These are phyloP conservation scores for Trichogramma dendrolimi DNA, from an alignment of 2,888 invertebrate species.

Conservation along the genomic window DNA sequence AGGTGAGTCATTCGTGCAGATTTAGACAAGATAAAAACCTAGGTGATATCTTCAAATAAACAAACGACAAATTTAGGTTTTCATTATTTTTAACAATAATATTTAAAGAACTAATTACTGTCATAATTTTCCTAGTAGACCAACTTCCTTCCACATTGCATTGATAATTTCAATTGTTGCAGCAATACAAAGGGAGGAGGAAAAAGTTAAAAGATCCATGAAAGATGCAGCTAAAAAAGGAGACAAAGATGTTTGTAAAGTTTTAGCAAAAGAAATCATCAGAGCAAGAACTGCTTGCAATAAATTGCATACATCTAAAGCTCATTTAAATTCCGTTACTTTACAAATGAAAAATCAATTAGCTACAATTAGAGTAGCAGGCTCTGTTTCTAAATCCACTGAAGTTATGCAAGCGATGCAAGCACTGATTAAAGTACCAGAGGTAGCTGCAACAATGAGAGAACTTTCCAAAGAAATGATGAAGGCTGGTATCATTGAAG, in stretches of 20 bases:
- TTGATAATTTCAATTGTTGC: constrained; percentile 35
- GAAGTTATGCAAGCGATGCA: constrained; percentile 99
- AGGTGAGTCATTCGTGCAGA: constrained; percentile 55
- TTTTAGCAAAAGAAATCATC: constrained; percentile 90
- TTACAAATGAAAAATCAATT: constrained; percentile 98
- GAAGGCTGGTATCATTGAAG: constrained; percentile 97
- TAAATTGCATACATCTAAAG: constrained; percentile 93
- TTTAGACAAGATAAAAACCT: constrained; percentile 13
- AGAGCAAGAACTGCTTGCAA: constrained; percentile 80
- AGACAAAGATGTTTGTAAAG: constrained; percentile 88
- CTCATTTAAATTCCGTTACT: constrained; percentile 93
- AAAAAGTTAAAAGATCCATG: constrained; percentile 87
- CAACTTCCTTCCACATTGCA: background rate
- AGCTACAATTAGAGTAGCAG: constrained; percentile 90
- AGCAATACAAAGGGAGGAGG: constrained; percentile 95
- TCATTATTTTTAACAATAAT: background rate
- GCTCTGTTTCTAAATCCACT: constrained; percentile 89
- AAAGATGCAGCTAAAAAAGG: constrained; percentile 95
- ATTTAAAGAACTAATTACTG: too few species aligned
- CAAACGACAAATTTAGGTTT: background rate
- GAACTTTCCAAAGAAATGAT: constrained; percentile 99
- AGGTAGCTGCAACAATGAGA: constrained; percentile 93
- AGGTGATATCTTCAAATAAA: constrained; percentile 10
- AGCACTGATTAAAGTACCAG: constrained; percentile 81
- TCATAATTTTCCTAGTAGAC: too few species aligned